A percentile compares a stretch with the other conserved stretches of the same genome.
phyloP scores from a whole-genome alignment of 64 coral and sea anemone species.

The Hydrozoanthus tunicans region DNA sequence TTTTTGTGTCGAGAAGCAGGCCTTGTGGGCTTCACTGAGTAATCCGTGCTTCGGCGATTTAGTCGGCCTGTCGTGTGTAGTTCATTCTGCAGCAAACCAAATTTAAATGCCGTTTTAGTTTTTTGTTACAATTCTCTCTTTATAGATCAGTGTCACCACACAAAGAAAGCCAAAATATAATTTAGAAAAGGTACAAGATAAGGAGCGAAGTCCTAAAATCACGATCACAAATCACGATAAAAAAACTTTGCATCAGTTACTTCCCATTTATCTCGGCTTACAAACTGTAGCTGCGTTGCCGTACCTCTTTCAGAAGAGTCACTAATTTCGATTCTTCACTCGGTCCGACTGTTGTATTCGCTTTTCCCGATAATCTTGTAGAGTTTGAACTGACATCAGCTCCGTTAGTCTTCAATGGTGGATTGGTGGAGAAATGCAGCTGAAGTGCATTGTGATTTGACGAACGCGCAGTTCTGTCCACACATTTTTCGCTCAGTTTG shows the following conservation, averaged over 20 bases:
- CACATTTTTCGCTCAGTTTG: conserved; percentile 64
- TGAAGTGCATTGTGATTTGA: conserved; percentile 24
- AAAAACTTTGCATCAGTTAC: conserved; percentile 23
- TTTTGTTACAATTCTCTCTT: conserved; percentile 8
- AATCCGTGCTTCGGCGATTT: conserved; percentile 58
- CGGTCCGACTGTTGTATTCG: conserved; percentile 6
- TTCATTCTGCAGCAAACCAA: conserved; percentile 44
- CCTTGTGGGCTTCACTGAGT: conserved; percentile 32
- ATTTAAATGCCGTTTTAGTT: conserved; percentile 47
- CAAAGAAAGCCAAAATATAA: conserved; percentile 9
- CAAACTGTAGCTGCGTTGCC: background rate
- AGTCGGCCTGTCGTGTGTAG: conserved; percentile 39
- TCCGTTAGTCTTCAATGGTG: conserved; percentile 22
- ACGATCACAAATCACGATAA: background rate
- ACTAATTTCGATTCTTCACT: conserved; percentile 3
- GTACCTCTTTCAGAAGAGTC: conserved; percentile 44
- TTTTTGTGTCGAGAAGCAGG: conserved; percentile 35
- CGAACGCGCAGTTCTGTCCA: conserved; percentile 46
- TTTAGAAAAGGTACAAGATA: background rate
- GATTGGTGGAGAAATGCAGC: conserved; percentile 5
- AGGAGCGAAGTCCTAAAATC: conserved; percentile 13
- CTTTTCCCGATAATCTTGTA: background rate
- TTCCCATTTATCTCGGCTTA: conserved; percentile 40
- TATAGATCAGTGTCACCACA: conserved; percentile 39
- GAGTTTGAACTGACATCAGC: conserved; percentile 33